Evolutionary conservation across 2,888 invertebrate species (phyloP), one percentile per base, ranked within the genome.

Genomic region (Psylliodes chrysocephalus): DNA sequence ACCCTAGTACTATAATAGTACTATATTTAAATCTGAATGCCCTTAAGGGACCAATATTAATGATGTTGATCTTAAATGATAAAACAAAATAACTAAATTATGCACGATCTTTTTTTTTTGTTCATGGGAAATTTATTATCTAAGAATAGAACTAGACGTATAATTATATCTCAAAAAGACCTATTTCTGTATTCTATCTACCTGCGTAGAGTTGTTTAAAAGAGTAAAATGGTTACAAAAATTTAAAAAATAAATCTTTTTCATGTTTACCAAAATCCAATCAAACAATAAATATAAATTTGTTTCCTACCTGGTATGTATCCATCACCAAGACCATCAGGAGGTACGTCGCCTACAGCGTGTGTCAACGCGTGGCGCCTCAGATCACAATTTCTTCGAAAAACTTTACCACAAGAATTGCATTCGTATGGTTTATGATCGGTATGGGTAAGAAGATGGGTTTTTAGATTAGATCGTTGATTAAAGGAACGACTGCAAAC

Each of bases 381-480:
- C 40, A 96, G 86, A 79, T 96, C 96, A 82, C 96, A 96, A 79
- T 96, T 96, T 68, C 96, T 86, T 64, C 77, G 55, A 69, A 81
- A 82, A 25, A 78, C 79, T 47, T 79, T 80, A 5, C 79, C 77
- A 60, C 82, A 82, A n/a, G 77, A 71, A 18, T 73, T 70, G 65
- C 82, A 82, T 60, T 82, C 82, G 67, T 80, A 74, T 0, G 80
- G 79, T 61, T 76, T 76, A 10, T 85, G 85, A 75, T 93, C 92
- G 18, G 91, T 91, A 83, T 95, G 95, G 82, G 94, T 95, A 71
- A 94, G 84, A 61, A 95, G 85, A 80, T 96, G 96, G 0, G 94
- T 94, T 83, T 96, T 96, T 69, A 96, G 86, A 80, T 95, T 96
- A 66, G 94, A 93, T 72, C 95, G 88, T 86, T 96, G 96, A 84